Evolutionary conservation across 1,140 invertebrate genomes (phyloP), one percentile per base, ranked within the genome.

Genomic region (Prorops nasuta): DNA sequence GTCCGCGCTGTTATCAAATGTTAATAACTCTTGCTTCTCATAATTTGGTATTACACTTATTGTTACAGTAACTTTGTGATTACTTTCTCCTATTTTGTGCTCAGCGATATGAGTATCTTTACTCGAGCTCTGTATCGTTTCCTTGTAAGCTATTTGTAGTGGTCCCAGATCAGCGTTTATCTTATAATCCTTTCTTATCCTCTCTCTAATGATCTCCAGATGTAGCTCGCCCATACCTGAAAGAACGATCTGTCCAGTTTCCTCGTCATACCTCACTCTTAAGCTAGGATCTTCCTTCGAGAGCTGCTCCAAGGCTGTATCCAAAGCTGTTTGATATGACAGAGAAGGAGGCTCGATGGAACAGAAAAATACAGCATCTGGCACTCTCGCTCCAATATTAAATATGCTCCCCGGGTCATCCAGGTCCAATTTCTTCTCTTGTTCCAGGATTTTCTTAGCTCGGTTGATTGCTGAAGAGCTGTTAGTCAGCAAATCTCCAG

Each of bases 141-240:
- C 95, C 55, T 86, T 86, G 64, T 98, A 98, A 3, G 95, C 88
- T 44, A 99, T 94, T 79, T 96, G 92, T n/a, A 98, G 71, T 0
- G 89, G 85, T 1, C 97, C 96, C n/a, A 98, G 71, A 56, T 96
- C 90, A 2, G 86, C 93, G 28, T 98, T 90, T 41, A 98, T 85
- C 71, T 92, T 92, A 73, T 93, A 98, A 60, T 99, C 95, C 41
- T 82, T 85, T 39, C 81, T 72, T 18, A 98, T 86, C 44, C 94
- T 79, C 58, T 96, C 90, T 63, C 90, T 90, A 24, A 98, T 90
- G 37, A 98, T 90, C 62, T 98, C 95, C 47, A 99, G 79, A 74
- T 99, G 96, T 3, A 99, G 79, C 77, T 99, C 95, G 6, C 97
- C 97, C 96, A 98, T 98, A 14, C 92, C 88, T 46, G 84, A 86